Conservation (phyloP, 1,140 invertebrate species). For the Diprion similis region DNA sequence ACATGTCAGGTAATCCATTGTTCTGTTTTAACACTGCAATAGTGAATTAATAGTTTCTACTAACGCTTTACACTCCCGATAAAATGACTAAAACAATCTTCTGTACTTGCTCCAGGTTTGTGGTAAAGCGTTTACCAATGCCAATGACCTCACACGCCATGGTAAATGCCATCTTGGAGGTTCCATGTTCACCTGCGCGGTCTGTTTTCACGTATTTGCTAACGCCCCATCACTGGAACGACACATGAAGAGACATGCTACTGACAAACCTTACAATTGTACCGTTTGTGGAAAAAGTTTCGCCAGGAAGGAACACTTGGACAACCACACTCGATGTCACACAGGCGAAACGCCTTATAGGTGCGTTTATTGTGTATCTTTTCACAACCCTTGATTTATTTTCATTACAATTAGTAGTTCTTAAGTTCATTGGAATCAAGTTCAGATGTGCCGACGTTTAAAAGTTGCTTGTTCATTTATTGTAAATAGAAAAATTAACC, state of each 20-base stretch:
- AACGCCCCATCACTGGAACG: constrained; percentile 74
- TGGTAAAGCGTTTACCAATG: constrained; percentile 79
- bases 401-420: constrained; percentile 59
- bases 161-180: constrained; percentile 82
- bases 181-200: constrained; percentile 75
- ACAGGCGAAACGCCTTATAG: constrained; percentile 84
- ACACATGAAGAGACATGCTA: constrained; percentile 79
- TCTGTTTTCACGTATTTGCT: constrained; percentile 79
- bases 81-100: constrained; percentile 13
- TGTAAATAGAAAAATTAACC: too few species aligned
- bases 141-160: constrained; percentile 77
- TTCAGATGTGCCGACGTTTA: constrained; percentile 39
- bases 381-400: constrained; percentile 39
- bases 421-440: constrained; percentile 50
- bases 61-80: background rate
- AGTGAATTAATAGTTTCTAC: constrained; percentile 12
- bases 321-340: constrained; percentile 83
- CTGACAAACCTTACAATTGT: constrained; percentile 83
- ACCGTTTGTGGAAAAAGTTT: constrained; percentile 87
- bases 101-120: constrained; percentile 62
- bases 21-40: background rate
- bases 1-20: constrained; percentile 71
- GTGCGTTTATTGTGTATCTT: constrained; percentile 43
- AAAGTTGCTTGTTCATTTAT: constrained; percentile 61
- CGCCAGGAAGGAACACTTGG: constrained; percentile 83